Conservation (phyloP, 2,888 invertebrate genomes). For the Epirrhoe tristata region DNA sequence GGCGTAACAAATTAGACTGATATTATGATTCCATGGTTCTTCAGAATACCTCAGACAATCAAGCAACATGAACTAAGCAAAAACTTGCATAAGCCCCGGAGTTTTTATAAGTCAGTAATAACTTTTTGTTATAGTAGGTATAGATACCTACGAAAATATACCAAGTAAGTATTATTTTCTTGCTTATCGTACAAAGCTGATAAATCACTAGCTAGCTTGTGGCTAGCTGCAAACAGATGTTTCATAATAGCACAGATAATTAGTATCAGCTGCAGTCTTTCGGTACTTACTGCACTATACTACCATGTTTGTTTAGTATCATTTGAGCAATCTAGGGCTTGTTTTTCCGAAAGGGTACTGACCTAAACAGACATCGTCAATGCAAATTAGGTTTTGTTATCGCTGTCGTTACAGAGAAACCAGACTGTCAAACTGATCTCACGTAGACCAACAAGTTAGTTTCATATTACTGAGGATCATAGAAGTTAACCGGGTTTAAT, state of each 20-base stretch:
- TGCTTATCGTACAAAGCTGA: background rate
- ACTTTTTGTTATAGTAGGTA: background rate
- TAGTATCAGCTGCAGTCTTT: background rate
- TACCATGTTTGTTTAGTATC: conserved; percentile 18
- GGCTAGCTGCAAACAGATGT: conserved; percentile 24
- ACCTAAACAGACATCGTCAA: conserved; percentile 20
- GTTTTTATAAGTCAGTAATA: conserved; percentile 9
- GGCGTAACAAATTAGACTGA: background rate
- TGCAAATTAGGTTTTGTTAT: conserved; percentile 16
- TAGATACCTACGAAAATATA: background rate
- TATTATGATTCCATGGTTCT: conserved; percentile 9
- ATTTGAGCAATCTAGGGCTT: conserved; percentile 17
- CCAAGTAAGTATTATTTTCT: background rate
- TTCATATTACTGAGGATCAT: conserved; percentile 21
- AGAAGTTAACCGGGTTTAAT: conserved; percentile 49
- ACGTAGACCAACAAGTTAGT: conserved; percentile 18
- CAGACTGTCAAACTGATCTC: conserved; percentile 11
- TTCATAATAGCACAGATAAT: conserved; percentile 20
- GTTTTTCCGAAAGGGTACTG: conserved; percentile 19
- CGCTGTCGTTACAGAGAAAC: conserved; percentile 15
- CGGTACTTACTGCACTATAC: background rate
- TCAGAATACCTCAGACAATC: conserved; percentile 3
- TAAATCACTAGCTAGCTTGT: conserved; percentile 9
- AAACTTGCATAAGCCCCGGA: background rate
- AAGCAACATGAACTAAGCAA: conserved; percentile 1